A percentile compares a stretch with the other conserved stretches of the same genome.
Evolutionary conservation across 30 jellyfish, hydroid and myxozoan genomes (phyloP).

Genomic region (Turritopsis rubra): DNA sequence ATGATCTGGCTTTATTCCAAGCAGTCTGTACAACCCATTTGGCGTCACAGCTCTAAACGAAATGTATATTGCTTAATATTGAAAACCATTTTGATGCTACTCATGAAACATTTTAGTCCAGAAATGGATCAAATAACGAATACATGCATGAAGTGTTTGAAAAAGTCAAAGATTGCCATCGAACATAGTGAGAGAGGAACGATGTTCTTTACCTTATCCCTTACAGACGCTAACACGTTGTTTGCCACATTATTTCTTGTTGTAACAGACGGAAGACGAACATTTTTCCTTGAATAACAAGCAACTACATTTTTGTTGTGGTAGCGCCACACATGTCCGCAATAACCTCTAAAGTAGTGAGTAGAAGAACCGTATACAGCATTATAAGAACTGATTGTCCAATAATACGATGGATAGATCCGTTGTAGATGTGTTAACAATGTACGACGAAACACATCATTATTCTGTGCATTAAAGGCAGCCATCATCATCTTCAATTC

Average conservation of each 20-base stretch:
- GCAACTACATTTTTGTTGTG: conserved; percentile 6
- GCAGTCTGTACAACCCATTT: neutral
- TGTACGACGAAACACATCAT: neutral
- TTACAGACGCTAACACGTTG: neutral
- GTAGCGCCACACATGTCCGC: neutral
- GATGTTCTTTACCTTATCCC: neutral
- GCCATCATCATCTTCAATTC: neutral
- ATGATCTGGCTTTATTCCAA: neutral
- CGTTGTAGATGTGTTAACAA: neutral
- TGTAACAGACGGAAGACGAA: conserved; percentile 1
- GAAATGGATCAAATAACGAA: no score
- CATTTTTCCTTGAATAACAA: conserved; percentile 7
- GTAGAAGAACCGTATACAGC: neutral
- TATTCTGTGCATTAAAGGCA: neutral
- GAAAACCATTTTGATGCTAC: no score
- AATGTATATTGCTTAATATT: no score
- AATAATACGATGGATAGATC: neutral
- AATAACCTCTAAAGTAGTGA: neutral
- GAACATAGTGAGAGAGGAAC: neutral
- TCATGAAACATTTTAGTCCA: no score
- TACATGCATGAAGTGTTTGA: no score
- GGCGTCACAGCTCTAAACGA: neutral
- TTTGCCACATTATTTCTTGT: neutral
- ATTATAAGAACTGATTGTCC: neutral
- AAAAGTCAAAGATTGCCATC: neutral